Conservation (phyloP, 2,797 vertebrate genomes). For the Pelobates cultripes region DNA sequence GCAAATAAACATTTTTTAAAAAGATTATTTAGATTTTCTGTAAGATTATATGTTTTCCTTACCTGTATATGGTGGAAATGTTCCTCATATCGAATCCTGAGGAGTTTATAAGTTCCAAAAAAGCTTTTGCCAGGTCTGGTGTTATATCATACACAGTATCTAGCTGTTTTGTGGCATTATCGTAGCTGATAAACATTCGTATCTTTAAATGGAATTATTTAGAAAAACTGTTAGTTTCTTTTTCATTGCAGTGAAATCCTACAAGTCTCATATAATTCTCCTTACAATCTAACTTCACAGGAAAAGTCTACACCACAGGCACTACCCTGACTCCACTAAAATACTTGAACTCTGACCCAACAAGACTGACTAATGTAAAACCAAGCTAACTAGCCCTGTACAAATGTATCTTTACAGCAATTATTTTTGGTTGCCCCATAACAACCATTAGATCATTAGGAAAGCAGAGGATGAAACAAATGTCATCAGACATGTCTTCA, state of each 20-base stretch:
- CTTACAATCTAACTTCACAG: no score
- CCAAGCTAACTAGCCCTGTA: no score
- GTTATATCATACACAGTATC: conserved; percentile 78
- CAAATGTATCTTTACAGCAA: no score
- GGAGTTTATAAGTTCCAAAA: conserved; percentile 71
- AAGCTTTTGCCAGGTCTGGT: conserved; percentile 69
- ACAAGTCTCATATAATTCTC: not conserved
- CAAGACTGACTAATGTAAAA: no score
- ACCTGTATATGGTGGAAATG: conserved; percentile 77
- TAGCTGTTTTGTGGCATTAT: conserved; percentile 80
- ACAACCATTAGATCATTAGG: no score
- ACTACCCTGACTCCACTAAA: no score
- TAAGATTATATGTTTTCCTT: conserved; percentile 49
- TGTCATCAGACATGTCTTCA: no score
- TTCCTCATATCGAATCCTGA: conserved; percentile 78
- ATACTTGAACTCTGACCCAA: no score
- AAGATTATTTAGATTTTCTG: not conserved
- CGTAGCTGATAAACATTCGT: conserved; percentile 77
- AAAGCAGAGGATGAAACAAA: no score
- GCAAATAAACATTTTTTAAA: no score
- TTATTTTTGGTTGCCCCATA: no score
- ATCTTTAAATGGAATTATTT: conserved; percentile 63
- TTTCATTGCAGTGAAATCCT: not conserved
- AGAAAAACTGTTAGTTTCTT: not conserved
- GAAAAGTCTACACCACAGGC: no score